A percentile compares a stretch with the other conserved stretches of the same genome.
phyloP scores from a whole-genome alignment of 2,797 vertebrate genomes.

The Dendrocincla tyrannina region DNA sequence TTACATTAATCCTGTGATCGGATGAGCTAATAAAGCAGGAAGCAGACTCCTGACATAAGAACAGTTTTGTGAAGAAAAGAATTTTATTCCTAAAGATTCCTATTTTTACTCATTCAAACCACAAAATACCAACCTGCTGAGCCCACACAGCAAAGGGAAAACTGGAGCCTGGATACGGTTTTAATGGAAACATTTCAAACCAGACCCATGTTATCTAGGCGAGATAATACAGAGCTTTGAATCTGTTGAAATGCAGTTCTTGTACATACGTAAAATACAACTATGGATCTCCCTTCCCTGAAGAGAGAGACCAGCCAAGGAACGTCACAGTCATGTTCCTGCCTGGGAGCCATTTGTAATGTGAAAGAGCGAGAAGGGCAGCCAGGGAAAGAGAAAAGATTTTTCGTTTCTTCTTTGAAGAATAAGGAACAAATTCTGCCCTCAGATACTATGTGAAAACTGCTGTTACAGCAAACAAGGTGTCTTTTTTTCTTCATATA shows the following conservation, averaged over 20 bases:
- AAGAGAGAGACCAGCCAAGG: background rate
- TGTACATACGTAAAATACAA: background rate
- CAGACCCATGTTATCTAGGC: background rate
- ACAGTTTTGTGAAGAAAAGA: background rate
- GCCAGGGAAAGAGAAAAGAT: background rate
- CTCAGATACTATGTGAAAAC: background rate
- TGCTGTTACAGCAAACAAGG: background rate
- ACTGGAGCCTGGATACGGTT: background rate
- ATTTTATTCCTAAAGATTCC: background rate
- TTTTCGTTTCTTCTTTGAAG: conserved; percentile 35
- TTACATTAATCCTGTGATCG: conserved; percentile 26
- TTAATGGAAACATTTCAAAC: conserved; percentile 3
- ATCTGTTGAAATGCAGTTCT: background rate
- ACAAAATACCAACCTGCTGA: background rate
- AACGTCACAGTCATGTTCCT: background rate
- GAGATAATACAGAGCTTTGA: background rate
- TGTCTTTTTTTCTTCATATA: background rate
- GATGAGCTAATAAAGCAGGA: conserved; percentile 17
- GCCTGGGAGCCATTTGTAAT: conserved; percentile 6
- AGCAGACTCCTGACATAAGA: background rate
- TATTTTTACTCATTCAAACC: background rate
- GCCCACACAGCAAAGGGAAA: background rate
- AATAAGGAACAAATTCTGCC: conserved; percentile 32
- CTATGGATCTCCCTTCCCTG: background rate
- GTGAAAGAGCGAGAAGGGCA: background rate